These are phyloP conservation scores for Agapetus fuscipes DNA, from an alignment of 2,888 invertebrate genomes.

Conservation along the genomic window DNA sequence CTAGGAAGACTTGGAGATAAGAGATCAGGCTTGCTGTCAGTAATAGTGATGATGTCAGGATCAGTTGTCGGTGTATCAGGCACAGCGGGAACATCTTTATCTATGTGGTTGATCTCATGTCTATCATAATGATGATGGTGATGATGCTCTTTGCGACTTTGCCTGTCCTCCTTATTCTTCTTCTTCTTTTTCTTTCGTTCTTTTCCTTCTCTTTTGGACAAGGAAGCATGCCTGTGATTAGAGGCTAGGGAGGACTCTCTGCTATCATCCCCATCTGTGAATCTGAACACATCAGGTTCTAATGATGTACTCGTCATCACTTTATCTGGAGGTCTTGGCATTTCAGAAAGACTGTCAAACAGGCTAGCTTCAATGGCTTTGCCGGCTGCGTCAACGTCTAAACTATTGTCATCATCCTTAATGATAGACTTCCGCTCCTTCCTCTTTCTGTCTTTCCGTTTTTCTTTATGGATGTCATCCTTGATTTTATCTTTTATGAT, in stretches of 20 bases:
- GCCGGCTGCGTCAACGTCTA: slow-evolving; percentile 72
- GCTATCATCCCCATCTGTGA: slow-evolving; percentile 50
- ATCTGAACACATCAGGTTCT: slow-evolving; percentile 48
- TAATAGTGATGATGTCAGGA: background rate
- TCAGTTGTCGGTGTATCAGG: too few species aligned
- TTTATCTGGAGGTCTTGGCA: slow-evolving; percentile 20
- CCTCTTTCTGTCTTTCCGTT: slow-evolving; percentile 53
- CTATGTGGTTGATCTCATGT: slow-evolving; percentile 24
- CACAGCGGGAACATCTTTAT: slow-evolving; percentile 22
- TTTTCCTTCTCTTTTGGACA: slow-evolving; percentile 51
- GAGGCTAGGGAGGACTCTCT: slow-evolving; percentile 34
- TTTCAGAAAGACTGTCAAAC: slow-evolving; percentile 50
- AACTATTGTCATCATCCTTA: slow-evolving; percentile 66
- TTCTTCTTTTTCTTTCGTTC: slow-evolving; percentile 82
- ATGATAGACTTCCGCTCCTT: slow-evolving; percentile 48
- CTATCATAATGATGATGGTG: slow-evolving; percentile 53
- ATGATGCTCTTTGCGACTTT: slow-evolving; percentile 56
- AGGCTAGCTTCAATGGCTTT: slow-evolving; percentile 74
- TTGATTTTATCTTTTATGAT: slow-evolving; percentile 31
- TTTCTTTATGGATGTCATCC: slow-evolving; percentile 47
- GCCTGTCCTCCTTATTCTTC: slow-evolving; percentile 69
- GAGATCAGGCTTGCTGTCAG: slow-evolving; percentile 28
- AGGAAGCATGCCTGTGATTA: slow-evolving; percentile 25
- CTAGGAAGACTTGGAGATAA: slow-evolving; percentile 55
- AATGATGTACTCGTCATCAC: slow-evolving; percentile 20